Base-by-base conservation (phyloP, 2,888 invertebrate species). In the Scrobipalpa costella region DNA sequence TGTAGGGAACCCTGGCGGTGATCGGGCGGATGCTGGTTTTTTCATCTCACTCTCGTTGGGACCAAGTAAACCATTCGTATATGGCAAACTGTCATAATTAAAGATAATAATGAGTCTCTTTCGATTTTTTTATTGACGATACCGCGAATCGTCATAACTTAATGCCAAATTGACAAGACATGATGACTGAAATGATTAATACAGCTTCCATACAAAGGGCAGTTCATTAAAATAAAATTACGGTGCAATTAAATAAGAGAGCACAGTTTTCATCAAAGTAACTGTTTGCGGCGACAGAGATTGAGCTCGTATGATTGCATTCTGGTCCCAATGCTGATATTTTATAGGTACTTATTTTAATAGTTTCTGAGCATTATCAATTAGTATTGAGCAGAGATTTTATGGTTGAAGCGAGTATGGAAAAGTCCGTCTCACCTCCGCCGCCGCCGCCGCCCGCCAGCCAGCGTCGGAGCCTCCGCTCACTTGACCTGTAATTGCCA, bases 31-130 rank as follows among this genome's bases (percentile, higher is more conserved):
- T 80, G 76, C 79, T 27, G 77, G 82, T 84, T 84, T 83, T 89
- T 89, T 85, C 77, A 79, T 72, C 40, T 74, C 75, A 67, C 65
- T 71, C 72, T 76, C 74, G 78, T 75, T 74, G 79, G 75, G 78
- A 75, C 76, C 80, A 81, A 81, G 84, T 84, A 80, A 85, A 81
- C 79, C 81, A 82, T 84, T 85, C 88, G 70, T 90, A 89, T 88
- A 90, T 76, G 90, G 90, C 79, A 73, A 85, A 86, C 90, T 90
- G 89, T 90, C 88, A 90, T 90, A 90, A 91, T 91, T 90, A 90
- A 90, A 84, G 80, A 83, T 84, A 85, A 85, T 88, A 88, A 89
- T 86, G 89, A 84, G 83, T 67, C 75, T 80, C 75, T 73, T 74
- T 80, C 79, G 82, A 83, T 61, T 82, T 74, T 76, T 86, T 86